Conservation (phyloP, 2,888 invertebrate species). For the Pterobdella sp. region DNA sequence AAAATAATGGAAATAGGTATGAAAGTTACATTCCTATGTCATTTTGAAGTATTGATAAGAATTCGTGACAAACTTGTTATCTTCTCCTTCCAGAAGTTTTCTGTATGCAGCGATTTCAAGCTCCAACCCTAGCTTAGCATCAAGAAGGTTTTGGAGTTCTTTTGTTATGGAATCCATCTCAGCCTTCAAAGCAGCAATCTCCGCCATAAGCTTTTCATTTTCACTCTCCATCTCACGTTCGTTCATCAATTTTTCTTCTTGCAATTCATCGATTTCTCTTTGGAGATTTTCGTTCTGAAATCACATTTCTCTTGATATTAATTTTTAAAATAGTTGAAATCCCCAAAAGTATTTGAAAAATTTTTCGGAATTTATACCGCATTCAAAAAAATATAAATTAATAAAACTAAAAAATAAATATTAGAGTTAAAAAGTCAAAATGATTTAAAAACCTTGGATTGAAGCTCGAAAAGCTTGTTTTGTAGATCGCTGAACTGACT, state of each 20-base stretch:
- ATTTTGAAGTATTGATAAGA: no score
- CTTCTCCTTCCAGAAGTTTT: conserved; percentile 56
- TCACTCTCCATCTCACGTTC: conserved; percentile 53
- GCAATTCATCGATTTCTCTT: conserved; percentile 53
- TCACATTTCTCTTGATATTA: neutral
- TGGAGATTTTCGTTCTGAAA: conserved; percentile 53
- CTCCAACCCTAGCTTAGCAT: conserved; percentile 55
- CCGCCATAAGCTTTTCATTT: conserved; percentile 44
- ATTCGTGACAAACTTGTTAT: conserved; percentile 49
- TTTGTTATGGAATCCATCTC: conserved; percentile 50
- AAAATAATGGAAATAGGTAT: no score
- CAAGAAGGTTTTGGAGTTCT: conserved; percentile 50
- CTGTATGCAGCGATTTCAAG: conserved; percentile 57
- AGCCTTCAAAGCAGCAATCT: conserved; percentile 45
- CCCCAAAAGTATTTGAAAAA: neutral
- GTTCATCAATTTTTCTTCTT: conserved; percentile 53
- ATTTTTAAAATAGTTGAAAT: neutral
- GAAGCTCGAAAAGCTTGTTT: conserved; percentile 24
- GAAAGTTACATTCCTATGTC: no score
- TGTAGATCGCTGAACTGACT: conserved; percentile 24
- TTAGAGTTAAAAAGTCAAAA: neutral
- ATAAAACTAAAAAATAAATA: neutral
- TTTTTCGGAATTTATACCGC: neutral
- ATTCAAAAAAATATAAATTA: neutral
- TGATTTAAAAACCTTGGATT: conserved; percentile 24